phyloP scores from a whole-genome alignment of 2,797 vertebrate species.

The Bryconaethiops microstoma region DNA sequence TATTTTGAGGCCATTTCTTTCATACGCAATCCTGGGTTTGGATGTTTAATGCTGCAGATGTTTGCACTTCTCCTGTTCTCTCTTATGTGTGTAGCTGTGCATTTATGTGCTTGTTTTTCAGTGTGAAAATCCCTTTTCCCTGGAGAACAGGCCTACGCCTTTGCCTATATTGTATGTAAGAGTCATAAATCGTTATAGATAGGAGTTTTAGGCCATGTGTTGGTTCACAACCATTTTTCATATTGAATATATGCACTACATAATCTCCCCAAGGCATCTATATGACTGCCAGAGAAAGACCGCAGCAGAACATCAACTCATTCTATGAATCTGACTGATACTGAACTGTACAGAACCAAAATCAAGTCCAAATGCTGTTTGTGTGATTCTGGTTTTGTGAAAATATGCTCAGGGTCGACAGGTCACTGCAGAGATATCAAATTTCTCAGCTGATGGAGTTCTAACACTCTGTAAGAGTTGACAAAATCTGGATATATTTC shows the following conservation, averaged over 20 bases:
- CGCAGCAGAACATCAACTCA: conserved; percentile 30
- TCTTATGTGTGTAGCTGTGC: neutral
- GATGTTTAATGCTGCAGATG: conserved; percentile 28
- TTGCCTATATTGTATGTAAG: conserved; percentile 14
- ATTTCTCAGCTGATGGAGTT: neutral
- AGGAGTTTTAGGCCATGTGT: conserved; percentile 19
- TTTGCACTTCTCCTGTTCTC: conserved; percentile 7
- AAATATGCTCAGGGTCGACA: neutral
- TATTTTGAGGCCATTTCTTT: conserved; percentile 15
- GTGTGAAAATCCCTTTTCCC: conserved; percentile 19
- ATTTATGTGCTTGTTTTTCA: conserved; percentile 12
- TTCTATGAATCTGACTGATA: conserved; percentile 23
- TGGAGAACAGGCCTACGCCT: conserved; percentile 12
- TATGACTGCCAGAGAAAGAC: conserved; percentile 35
- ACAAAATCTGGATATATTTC: neutral
- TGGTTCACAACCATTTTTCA: conserved; percentile 27
- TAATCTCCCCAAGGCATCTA: neutral
- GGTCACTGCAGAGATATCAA: neutral
- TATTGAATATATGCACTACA: conserved; percentile 10
- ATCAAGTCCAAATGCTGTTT: conserved; percentile 48
- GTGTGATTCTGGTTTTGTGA: conserved; percentile 5
- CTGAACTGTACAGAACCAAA: conserved; percentile 31
- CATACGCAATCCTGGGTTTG: neutral
- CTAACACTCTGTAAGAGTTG: neutral
- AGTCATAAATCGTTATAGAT: conserved; percentile 14